Evolutionary conservation across 2,797 vertebrate species (phyloP).

Genomic region (Petrocephalus schoutedeni): DNA sequence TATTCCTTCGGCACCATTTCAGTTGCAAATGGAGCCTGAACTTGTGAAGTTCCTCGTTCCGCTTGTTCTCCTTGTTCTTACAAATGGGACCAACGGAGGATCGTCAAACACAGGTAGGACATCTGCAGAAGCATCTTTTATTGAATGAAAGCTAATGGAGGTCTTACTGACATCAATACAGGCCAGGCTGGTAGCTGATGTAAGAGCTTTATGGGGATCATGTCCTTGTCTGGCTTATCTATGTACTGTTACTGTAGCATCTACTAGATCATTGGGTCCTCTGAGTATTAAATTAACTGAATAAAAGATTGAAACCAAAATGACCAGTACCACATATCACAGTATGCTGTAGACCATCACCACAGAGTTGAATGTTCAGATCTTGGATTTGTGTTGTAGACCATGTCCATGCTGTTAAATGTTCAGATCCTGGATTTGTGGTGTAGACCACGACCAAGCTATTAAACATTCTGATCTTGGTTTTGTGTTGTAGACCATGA

Average conservation of each 20-base stretch:
- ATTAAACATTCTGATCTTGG: neutral
- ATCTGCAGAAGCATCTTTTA: neutral
- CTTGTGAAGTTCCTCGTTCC: slow-evolving; percentile 27
- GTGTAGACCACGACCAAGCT: neutral
- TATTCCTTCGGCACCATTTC: slow-evolving; percentile 24
- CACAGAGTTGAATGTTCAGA: too few relatives aligned
- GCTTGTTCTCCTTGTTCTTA: slow-evolving; percentile 39
- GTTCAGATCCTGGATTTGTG: neutral
- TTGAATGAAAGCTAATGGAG: neutral
- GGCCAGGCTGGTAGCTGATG: neutral
- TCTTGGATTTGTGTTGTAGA: neutral
- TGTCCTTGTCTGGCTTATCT: neutral
- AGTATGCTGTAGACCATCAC: neutral
- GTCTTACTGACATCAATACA: neutral
- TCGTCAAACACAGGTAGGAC: slow-evolving; percentile 37
- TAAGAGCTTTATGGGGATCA: neutral
- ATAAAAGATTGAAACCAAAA: neutral
- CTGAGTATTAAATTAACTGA: neutral
- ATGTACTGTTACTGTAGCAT: neutral
- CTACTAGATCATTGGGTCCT: neutral
- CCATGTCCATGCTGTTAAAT: neutral
- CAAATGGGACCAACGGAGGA: slow-evolving; percentile 33
- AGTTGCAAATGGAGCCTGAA: slow-evolving; percentile 47
- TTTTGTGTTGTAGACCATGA: neutral
- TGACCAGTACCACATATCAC: neutral